These are phyloP conservation scores for Anthonomus grandis DNA, from an alignment of 1,140 invertebrate species.

Conservation along the genomic window DNA sequence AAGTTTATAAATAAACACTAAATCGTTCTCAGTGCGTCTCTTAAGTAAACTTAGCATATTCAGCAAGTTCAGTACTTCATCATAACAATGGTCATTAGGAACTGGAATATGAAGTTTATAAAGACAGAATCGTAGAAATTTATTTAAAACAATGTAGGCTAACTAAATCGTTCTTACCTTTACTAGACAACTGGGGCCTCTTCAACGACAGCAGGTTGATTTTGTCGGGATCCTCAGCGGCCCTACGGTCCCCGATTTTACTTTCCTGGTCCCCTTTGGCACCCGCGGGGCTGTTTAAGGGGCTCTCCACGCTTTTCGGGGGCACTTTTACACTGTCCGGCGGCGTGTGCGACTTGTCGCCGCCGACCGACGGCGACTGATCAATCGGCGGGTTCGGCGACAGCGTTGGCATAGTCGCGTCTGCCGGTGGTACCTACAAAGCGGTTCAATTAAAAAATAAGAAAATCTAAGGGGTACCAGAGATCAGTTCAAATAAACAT, in stretches of 20 bases:
- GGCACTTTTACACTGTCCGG: slow-evolving; percentile 50
- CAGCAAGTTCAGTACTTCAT: too few relatives aligned
- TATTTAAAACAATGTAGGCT: neutral
- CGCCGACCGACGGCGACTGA: slow-evolving; percentile 39
- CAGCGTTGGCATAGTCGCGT: slow-evolving; percentile 63
- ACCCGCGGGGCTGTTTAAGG: slow-evolving; percentile 40
- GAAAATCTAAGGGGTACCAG: too few relatives aligned
- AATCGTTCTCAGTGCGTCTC: too few relatives aligned
- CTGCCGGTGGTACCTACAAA: slow-evolving; percentile 29
- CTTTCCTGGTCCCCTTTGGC: slow-evolving; percentile 14
- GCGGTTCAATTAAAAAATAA: too few relatives aligned
- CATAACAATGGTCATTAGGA: too few relatives aligned
- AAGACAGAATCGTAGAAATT: neutral
- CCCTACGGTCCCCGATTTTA: slow-evolving; percentile 20
- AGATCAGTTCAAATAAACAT: too few relatives aligned
- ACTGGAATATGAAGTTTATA: neutral
- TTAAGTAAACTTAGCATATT: too few relatives aligned
- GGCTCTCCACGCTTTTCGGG: slow-evolving; percentile 47
- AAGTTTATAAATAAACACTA: too few relatives aligned
- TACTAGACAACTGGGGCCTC: slow-evolving; percentile 67
- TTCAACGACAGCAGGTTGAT: slow-evolving; percentile 53
- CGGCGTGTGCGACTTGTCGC: slow-evolving; percentile 44
- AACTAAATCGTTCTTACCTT: slow-evolving; percentile 61
- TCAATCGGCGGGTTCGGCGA: slow-evolving; percentile 43
- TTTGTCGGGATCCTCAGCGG: slow-evolving; percentile 23